Evolutionary conservation across 2,888 invertebrate species (phyloP), one percentile per base, ranked within the genome.

Genomic region (Heliconius aoede): DNA sequence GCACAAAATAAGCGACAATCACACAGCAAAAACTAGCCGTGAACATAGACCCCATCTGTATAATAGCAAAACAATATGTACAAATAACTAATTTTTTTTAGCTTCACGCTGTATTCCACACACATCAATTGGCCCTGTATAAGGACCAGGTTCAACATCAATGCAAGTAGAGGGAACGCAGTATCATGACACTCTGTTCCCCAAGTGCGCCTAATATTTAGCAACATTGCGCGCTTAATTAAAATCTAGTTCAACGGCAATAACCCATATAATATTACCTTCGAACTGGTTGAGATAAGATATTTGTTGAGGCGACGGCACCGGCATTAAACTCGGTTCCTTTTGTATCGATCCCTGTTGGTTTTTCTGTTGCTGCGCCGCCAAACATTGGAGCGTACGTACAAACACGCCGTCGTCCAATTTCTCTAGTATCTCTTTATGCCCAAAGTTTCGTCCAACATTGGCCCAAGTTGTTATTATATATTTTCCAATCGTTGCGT

Each of bases 221-320:
- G n/a, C 55, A 55, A 55, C 11, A n/a, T 55, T n/a, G n/a, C 55
- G 55, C 18, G 46, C 46, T 55, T 60, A 60, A 51, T 51, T 51
- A 51, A 21, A 69, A 28, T 21, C 55, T 88, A 86, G 86, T 85
- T 82, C 83, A 83, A 82, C 84, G 82, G 68, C 85, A 83, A 85
- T 82, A 60, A 60, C 60, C 60, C 55, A 55, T 60, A 60, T 60
- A 82, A 81, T 84, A 84, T 94, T 95, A 95, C 95, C 98, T 95
- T 99, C 98, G 91, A 99, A 98, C 84, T 98, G 97, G 95, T 98
- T 98, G 87, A 98, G 96, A 95, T 98, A 99, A 84, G 98, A 98
- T 89, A 99, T 98, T 95, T 98, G 98, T 93, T 98, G 98, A 77
- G 99, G 99, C 81, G 98, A 98, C 82, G 99, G 98, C 85, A 99